These are phyloP conservation scores for Papilio protenor DNA, from an alignment of 2,888 invertebrate genomes.

Conservation along the genomic window DNA sequence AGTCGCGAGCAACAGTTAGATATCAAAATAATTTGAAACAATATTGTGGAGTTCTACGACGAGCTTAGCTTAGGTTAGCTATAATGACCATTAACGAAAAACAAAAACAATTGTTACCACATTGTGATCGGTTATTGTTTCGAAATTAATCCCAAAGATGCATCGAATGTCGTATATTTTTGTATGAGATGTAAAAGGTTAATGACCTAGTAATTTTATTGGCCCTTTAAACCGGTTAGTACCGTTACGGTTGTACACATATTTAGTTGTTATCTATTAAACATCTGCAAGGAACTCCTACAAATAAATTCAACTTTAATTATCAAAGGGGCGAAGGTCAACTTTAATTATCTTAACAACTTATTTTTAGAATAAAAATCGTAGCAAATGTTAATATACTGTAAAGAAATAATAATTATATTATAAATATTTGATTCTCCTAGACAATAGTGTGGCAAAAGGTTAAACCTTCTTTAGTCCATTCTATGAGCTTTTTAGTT, in stretches of 20 bases:
- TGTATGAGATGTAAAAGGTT: background rate
- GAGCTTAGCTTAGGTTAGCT: background rate
- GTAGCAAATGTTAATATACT: too few species aligned
- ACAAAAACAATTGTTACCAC: background rate
- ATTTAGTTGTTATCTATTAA: background rate
- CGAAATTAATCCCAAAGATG: background rate
- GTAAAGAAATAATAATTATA: too few species aligned
- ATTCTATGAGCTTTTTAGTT: background rate
- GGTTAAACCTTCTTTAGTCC: too few species aligned
- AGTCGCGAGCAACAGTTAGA: too few species aligned
- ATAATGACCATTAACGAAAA: background rate
- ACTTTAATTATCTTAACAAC: too few species aligned
- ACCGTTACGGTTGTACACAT: background rate
- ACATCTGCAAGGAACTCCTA: background rate
- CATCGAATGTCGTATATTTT: background rate
- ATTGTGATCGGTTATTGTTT: background rate
- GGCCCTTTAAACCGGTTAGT: slow-evolving; percentile 3
- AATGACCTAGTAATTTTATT: background rate
- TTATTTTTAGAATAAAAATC: too few species aligned
- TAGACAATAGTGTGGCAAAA: background rate
- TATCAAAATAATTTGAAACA: too few species aligned
- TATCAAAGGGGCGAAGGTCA: too few species aligned
- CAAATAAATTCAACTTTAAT: background rate
- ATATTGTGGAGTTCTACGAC: background rate
- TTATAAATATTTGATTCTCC: too few species aligned